Evolutionary conservation across 2,888 invertebrate species (phyloP).

Genomic region (Caenorhabditis sinica): DNA sequence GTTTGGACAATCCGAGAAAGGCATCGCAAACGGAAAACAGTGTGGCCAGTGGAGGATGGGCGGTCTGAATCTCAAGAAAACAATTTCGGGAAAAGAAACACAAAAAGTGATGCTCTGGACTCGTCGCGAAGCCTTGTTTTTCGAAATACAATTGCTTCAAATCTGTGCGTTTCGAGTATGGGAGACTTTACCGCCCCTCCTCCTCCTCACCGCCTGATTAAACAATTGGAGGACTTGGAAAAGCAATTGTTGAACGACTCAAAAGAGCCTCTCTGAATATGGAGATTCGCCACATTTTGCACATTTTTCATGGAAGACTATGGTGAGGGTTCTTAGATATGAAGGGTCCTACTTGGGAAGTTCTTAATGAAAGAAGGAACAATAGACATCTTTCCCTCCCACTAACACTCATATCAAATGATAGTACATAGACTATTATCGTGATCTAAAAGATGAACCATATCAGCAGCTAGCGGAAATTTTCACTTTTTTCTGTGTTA

Average conservation of each 20-base stretch:
- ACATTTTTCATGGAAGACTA: slow-evolving; percentile 29
- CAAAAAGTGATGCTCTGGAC: slow-evolving; percentile 19
- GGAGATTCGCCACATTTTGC: slow-evolving; percentile 47
- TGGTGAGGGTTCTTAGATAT: slow-evolving; percentile 31
- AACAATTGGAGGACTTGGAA: slow-evolving; percentile 65
- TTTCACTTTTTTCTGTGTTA: slow-evolving; percentile 57
- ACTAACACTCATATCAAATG: slow-evolving; percentile 10
- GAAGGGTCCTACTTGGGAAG: slow-evolving; percentile 20
- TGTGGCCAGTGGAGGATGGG: not conserved
- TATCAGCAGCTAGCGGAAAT: slow-evolving; percentile 34
- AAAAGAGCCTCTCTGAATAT: slow-evolving; percentile 61
- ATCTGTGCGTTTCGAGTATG: slow-evolving; percentile 64
- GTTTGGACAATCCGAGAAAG: slow-evolving; percentile 64
- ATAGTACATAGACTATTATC: slow-evolving; percentile 52
- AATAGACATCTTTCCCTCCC: not conserved
- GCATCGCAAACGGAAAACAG: slow-evolving; percentile 43
- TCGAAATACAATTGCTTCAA: slow-evolving; percentile 64
- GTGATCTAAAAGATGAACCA: slow-evolving; percentile 26
- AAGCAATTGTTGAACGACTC: slow-evolving; percentile 59
- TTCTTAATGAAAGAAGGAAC: not conserved
- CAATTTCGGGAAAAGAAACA: slow-evolving; percentile 31
- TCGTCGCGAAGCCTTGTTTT: slow-evolving; percentile 42
- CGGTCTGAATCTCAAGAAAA: slow-evolving; percentile 24
- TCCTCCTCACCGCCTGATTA: slow-evolving; percentile 64
- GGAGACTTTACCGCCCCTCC: slow-evolving; percentile 45